Evolutionary conservation across 2,113 vertebrate genomes (phyloP).

Genomic region (Bucco capensis): DNA sequence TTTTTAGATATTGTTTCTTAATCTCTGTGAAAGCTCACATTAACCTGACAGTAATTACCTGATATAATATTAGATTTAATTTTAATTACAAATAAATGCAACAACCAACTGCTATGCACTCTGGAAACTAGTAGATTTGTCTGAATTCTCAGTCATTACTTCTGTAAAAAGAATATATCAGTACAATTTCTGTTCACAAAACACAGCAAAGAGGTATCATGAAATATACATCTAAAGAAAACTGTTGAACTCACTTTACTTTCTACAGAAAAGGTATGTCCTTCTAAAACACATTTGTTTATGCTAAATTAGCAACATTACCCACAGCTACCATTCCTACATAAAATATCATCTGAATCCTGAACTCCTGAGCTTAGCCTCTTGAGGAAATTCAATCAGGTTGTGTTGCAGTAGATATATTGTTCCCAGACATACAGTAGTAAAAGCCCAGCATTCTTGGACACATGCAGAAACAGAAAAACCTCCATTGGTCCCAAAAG

Average conservation of each 20-base stretch:
- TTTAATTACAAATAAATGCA: not conserved
- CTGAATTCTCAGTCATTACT: not conserved
- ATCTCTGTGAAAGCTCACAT: not conserved
- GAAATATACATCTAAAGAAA: not conserved
- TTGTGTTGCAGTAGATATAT: not conserved
- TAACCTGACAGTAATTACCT: not conserved
- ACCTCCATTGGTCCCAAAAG: not conserved
- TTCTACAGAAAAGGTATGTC: not conserved
- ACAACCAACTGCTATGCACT: not conserved
- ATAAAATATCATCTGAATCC: not conserved
- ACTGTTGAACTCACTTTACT: not conserved
- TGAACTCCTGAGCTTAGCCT: not conserved
- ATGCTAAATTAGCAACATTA: not conserved
- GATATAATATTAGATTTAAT: not conserved
- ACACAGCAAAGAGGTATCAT: not conserved
- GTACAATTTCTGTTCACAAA: not conserved
- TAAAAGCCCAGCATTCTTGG: not conserved
- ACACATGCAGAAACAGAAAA: not conserved
- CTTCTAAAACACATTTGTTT: not conserved
- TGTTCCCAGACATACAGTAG: not conserved
- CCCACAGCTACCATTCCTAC: not conserved
- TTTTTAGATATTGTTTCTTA: not conserved
- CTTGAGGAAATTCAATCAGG: not conserved
- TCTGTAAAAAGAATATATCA: not conserved
- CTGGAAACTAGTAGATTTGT: not conserved